Evolutionary conservation across 1,140 invertebrate species (phyloP).

Genomic region (Euura saliciscinereae): DNA sequence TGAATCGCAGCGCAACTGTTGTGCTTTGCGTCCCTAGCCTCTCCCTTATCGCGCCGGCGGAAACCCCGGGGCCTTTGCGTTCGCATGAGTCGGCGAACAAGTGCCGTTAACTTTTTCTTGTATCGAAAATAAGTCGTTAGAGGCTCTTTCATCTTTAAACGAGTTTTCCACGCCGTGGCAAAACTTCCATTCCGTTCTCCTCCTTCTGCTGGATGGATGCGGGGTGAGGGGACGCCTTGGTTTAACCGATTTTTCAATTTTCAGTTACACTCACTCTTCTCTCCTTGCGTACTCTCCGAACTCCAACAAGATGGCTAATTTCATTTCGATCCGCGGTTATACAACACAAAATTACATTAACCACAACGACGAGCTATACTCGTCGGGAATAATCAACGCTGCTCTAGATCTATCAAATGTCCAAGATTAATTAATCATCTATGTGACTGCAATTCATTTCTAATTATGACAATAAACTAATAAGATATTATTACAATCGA

Average conservation of each 20-base stretch:
- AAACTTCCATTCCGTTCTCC: conserved; percentile 33
- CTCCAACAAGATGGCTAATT: not conserved
- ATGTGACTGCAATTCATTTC: no score
- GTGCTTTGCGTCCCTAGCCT: conserved; percentile 18
- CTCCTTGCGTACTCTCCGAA: not conserved
- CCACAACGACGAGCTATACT: no score
- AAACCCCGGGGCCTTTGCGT: no score
- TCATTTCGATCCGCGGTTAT: no score
- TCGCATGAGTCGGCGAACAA: conserved; percentile 15
- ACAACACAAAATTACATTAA: no score
- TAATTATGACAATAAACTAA: no score
- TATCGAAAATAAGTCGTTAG: conserved; percentile 63
- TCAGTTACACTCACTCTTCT: conserved; percentile 14
- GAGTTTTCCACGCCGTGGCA: conserved; percentile 56
- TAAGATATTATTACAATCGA: no score
- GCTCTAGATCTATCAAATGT: no score
- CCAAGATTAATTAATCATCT: no score
- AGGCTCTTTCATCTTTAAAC: conserved; percentile 60
- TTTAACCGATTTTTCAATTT: conserved; percentile 59
- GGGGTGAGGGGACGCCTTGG: conserved; percentile 37
- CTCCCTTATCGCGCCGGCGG: not conserved
- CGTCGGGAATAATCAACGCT: no score
- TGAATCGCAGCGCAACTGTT: conserved; percentile 53
- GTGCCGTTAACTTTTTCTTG: conserved; percentile 57
- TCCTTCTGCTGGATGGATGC: not conserved